Evolutionary conservation across 2,113 vertebrate genomes (phyloP).

Genomic region (Phrynosoma blainvillii): DNA sequence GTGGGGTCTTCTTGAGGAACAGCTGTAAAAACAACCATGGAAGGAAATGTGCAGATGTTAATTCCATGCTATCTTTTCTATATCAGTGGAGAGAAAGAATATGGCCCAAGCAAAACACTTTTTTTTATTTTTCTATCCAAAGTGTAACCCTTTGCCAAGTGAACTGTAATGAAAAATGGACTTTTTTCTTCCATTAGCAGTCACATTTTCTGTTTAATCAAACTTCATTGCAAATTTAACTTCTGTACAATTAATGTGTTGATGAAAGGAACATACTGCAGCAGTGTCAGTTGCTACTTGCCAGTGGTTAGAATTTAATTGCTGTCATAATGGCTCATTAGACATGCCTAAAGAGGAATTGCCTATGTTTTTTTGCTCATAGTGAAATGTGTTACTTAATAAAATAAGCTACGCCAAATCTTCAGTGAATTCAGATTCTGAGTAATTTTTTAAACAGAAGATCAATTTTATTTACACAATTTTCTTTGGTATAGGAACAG

Average conservation of each 20-base stretch:
- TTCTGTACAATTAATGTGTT: constrained; percentile 72
- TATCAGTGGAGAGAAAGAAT: background rate
- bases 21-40: background rate
- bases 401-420: constrained; percentile 58
- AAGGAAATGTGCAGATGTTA: background rate
- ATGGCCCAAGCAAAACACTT: background rate
- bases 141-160: constrained; percentile 24
- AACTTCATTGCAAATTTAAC: constrained; percentile 69
- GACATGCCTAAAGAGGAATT: constrained; percentile 63
- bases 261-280: constrained; percentile 55
- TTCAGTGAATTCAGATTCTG: constrained; percentile 56
- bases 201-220: constrained; percentile 66
- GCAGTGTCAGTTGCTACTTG: constrained; percentile 63
- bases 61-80: background rate
- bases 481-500: background rate
- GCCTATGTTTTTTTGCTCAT: constrained; percentile 56
- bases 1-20: background rate
- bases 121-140: too few relatives aligned
- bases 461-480: constrained; percentile 25
- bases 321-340: constrained; percentile 75
- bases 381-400: constrained; percentile 68
- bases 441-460: constrained; percentile 36
- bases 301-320: constrained; percentile 73
- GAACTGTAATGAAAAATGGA: constrained; percentile 10
- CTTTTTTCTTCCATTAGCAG: constrained; percentile 63